phyloP scores from a whole-genome alignment of 2,888 invertebrate genomes.

The Limnephilus marmoratus region DNA sequence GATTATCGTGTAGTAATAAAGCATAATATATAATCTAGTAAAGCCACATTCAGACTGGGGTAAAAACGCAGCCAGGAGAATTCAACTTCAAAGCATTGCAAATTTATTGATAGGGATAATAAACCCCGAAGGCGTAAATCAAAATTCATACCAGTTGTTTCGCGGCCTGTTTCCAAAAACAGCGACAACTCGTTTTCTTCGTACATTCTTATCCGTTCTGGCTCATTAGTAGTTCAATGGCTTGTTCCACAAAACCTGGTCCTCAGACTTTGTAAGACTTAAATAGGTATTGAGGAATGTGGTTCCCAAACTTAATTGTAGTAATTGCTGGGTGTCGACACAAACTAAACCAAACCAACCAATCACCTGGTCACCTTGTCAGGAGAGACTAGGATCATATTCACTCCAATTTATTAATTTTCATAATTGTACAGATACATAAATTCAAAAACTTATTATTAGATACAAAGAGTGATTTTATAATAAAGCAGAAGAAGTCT shows the following conservation, averaged over 20 bases:
- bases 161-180: background rate
- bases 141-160: slow-evolving; percentile 8
- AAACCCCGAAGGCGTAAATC: background rate
- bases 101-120: background rate
- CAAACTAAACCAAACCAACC: background rate
- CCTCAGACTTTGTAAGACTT: background rate
- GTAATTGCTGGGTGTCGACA: background rate
- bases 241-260: background rate
- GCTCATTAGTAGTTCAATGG: background rate
- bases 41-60: background rate
- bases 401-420: background rate
- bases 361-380: background rate
- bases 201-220: background rate
- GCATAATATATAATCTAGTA: background rate
- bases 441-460: too few relatives aligned
- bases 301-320: background rate
- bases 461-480: too few relatives aligned
- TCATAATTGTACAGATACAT: background rate
- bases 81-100: background rate
- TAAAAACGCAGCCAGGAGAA: background rate
- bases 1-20: too few relatives aligned
- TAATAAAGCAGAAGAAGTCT: too few relatives aligned
- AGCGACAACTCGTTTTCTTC: slow-evolving; percentile 5
- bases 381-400: background rate
- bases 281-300: background rate